These are phyloP conservation scores for Sinosuthora webbiana DNA, from an alignment of 2,113 vertebrate species.

Conservation along the genomic window DNA sequence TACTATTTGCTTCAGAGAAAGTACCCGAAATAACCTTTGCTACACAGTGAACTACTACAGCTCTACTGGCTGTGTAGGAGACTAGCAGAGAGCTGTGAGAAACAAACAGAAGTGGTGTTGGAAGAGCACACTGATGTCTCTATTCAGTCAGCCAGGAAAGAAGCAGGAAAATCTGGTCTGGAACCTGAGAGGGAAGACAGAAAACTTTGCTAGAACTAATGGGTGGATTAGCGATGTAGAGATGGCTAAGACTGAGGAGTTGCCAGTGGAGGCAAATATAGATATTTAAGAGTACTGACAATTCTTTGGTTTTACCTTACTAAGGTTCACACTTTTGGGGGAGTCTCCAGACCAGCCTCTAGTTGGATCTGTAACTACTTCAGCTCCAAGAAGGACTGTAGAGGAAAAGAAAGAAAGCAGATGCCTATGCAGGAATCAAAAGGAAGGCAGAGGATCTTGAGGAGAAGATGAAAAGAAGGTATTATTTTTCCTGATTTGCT, in stretches of 20 bases:
- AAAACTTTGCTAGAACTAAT: not conserved
- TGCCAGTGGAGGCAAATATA: not conserved
- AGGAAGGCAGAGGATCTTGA: not conserved
- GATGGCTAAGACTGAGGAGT: not conserved
- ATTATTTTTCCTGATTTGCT: not conserved
- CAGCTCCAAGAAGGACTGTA: not conserved
- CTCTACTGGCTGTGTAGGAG: conserved; percentile 10
- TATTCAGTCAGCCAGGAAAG: not conserved
- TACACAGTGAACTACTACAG: conserved; percentile 44
- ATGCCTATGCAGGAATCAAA: not conserved
- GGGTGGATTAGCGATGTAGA: not conserved
- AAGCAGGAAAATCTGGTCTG: conserved; percentile 36
- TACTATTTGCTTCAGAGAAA: conserved; percentile 58
- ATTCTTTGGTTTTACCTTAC: not conserved
- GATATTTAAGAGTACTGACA: not conserved
- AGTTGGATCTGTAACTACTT: not conserved
- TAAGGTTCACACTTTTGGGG: not conserved
- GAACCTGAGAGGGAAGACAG: not conserved
- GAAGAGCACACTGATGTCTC: not conserved
- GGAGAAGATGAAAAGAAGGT: not conserved
- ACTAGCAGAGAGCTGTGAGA: conserved; percentile 23
- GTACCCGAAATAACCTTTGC: conserved; percentile 65
- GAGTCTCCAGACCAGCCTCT: not conserved
- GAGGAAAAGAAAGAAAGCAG: not conserved
- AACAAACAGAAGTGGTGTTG: conserved; percentile 32